phyloP scores from a whole-genome alignment of 2,888 invertebrate species.

The Atherix ibis region DNA sequence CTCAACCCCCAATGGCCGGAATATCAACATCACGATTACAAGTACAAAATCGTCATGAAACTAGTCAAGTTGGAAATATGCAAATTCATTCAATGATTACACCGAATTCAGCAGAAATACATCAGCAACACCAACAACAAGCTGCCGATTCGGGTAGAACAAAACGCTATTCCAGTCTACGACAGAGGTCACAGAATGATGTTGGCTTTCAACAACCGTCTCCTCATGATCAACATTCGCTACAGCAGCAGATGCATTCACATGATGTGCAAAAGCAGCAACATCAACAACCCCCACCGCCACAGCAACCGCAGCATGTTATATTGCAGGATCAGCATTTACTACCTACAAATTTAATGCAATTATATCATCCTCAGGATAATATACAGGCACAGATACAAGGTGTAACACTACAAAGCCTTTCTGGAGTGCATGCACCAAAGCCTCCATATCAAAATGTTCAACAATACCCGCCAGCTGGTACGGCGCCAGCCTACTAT shows the following conservation, averaged over 20 bases:
- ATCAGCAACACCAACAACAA: slow-evolving; percentile 28
- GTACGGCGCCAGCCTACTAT: slow-evolving; percentile 18
- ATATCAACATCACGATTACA: slow-evolving; percentile 7
- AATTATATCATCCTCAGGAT: slow-evolving; percentile 21
- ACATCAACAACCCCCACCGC: slow-evolving; percentile 17
- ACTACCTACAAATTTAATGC: slow-evolving; percentile 19
- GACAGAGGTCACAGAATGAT: slow-evolving; percentile 36
- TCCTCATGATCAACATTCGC: slow-evolving; percentile 8
- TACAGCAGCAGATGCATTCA: slow-evolving; percentile 22
- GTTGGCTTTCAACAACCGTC: slow-evolving; percentile 19
- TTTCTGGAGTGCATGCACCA: slow-evolving; percentile 13
- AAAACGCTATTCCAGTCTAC: slow-evolving; percentile 51
- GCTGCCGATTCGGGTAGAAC: slow-evolving; percentile 34
- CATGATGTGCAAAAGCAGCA: slow-evolving; percentile 19
- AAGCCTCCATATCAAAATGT: slow-evolving; percentile 14
- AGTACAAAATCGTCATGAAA: slow-evolving; percentile 20
- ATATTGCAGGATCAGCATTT: slow-evolving; percentile 21
- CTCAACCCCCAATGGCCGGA: background rate
- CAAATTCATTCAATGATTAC: slow-evolving; percentile 30
- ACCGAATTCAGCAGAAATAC: slow-evolving; percentile 19
- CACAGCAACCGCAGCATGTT: slow-evolving; percentile 16
- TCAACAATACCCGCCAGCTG: slow-evolving; percentile 14
- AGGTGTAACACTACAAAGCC: slow-evolving; percentile 14
- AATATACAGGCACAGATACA: slow-evolving; percentile 25
- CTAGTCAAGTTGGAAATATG: slow-evolving; percentile 30